Conservation (phyloP, 1,140 invertebrate genomes). For the Cydia pomonella region DNA sequence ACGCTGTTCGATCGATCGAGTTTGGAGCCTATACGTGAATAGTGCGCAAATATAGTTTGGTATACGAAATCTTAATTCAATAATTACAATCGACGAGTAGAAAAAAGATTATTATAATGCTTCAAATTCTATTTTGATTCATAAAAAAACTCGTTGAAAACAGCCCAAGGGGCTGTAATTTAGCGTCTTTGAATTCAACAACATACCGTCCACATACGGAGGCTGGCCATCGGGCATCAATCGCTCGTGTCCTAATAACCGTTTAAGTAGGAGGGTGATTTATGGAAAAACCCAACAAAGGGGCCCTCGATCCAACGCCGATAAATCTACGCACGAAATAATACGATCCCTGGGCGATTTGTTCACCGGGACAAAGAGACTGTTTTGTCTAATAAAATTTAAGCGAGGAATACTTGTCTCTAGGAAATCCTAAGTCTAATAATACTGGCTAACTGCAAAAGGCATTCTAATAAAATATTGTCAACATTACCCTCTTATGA, state of each 20-base stretch:
- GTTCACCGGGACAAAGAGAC: constrained; percentile 63
- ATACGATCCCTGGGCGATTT: constrained; percentile 69
- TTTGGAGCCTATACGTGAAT: too few species aligned
- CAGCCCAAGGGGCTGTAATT: neutral
- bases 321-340: constrained; percentile 76
- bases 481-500: neutral
- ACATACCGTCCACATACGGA: constrained; percentile 7
- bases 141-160: neutral
- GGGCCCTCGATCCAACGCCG: constrained; percentile 59
- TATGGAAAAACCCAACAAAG: constrained; percentile 71
- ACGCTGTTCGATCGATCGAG: too few species aligned
- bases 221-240: constrained; percentile 51
- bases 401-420: constrained; percentile 35
- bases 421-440: constrained; percentile 8
- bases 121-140: neutral
- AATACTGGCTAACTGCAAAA: neutral
- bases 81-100: too few species aligned
- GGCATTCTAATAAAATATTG: neutral
- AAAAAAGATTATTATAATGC: too few species aligned
- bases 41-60: too few species aligned
- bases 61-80: too few species aligned
- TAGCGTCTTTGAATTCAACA: neutral
- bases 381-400: constrained; percentile 64
- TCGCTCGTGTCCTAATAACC: constrained; percentile 66
- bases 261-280: constrained; percentile 70